Evolutionary conservation across 2,113 vertebrate species (phyloP), one percentile per base, ranked within the genome.

Genomic region (Alaudala cheleensis): DNA sequence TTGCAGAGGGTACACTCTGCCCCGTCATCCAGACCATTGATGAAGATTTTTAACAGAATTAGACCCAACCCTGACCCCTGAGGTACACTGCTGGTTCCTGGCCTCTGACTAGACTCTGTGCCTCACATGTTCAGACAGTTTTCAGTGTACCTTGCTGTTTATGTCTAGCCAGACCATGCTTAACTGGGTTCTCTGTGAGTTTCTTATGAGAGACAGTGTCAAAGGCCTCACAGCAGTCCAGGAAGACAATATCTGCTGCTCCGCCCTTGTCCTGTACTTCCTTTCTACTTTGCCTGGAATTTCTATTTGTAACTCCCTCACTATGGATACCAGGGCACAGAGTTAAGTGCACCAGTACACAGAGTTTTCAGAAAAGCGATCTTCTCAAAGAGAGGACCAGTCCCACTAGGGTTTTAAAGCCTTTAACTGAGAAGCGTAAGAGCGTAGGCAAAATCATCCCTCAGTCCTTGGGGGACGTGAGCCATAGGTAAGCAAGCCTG

Each of bases 381-480:
- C 44, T 65, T n/a, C 16, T 66, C 42, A 81, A 79, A 86, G 56
- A 47, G 8, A 45, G 3, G 19, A 71, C 26, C 33, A 61, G 5
- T 54, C 56, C 45, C 44, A 49, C 50, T 18, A 18, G 12, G 42
- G 9, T 47, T 80, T 73, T 51, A 73, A 78, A 66, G 28, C 26
- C 16, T 87, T 67, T 86, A 25, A 22, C 9, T 20, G 21, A 61
- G 44, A 74, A 40, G 8, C 12, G 9, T 40, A 58, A 76, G 42
- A 67, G 14, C 10, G 3, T 15, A 77, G 24, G 47, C 24, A 44
- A 28, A 49, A 31, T 31, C 54, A 45, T 9, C 28, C 9, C 33
- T 42, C n/a, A 37, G 1, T 37, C 19, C 25, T 20, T 24, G 14
- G 26, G 26, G 17, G 10, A 16, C 0, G 0, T 5, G 49, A 25